These are phyloP conservation scores for Cetoscarus ocellatus DNA, from an alignment of 2,797 vertebrate species.

Conservation along the genomic window DNA sequence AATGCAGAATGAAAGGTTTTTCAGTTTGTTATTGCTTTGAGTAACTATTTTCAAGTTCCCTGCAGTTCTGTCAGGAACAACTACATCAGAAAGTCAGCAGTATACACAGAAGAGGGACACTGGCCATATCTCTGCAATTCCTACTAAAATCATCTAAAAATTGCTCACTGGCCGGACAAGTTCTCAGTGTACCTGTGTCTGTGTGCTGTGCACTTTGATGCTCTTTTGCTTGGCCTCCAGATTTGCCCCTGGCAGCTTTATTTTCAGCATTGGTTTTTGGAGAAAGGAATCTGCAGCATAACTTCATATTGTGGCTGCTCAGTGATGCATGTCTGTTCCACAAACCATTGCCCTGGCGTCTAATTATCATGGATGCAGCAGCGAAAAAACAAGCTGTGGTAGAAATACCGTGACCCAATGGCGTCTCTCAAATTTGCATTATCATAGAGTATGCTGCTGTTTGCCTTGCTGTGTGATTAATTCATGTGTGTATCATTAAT, in stretches of 20 bases:
- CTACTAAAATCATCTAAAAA: conserved; percentile 39
- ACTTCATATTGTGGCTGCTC: conserved; percentile 59
- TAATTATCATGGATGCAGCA: conserved; percentile 73
- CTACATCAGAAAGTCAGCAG: conserved; percentile 48
- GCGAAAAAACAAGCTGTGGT: conserved; percentile 62
- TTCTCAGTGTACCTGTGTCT: conserved; percentile 44
- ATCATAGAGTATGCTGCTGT: conserved; percentile 76
- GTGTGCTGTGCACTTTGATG: conserved; percentile 25
- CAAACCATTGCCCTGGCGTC: conserved; percentile 50
- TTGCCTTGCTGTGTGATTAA: conserved; percentile 81
- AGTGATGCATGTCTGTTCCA: conserved; percentile 60
- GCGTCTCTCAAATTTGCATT: conserved; percentile 71
- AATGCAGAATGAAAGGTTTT: conserved; percentile 18
- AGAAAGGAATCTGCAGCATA: conserved; percentile 38
- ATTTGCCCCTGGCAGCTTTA: conserved; percentile 55
- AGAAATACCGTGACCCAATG: conserved; percentile 71
- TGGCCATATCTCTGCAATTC: conserved; percentile 33
- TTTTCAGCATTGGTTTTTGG: conserved; percentile 52
- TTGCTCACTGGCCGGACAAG: conserved; percentile 45
- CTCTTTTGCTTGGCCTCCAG: conserved; percentile 34
- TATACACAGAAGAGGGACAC: conserved; percentile 50
- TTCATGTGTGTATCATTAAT: conserved; percentile 85
- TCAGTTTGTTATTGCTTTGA: conserved; percentile 3
- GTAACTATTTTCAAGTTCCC: conserved; percentile 27
- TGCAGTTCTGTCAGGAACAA: conserved; percentile 43